Base-by-base conservation (phyloP, 2,888 invertebrate species). In the Zele albiditarsus region DNA sequence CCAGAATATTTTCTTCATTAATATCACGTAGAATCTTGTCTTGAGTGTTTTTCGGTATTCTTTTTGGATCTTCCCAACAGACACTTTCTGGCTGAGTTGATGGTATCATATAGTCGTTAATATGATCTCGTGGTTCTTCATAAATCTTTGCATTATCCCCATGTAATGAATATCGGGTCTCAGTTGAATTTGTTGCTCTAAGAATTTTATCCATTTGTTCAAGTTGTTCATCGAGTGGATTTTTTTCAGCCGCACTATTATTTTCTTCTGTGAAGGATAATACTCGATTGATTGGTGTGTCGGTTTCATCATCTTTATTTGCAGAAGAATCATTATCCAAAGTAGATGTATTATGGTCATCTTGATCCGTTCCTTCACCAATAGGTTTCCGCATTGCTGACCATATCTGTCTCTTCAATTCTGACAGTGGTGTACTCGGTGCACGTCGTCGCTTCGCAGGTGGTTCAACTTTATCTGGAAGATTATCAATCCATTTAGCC, bases 11-110 rank as follows among this genome's bases (percentile, higher is more conserved):
- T 58, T 81, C 76, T 49, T 79, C 73, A 6, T 72, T 71, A 5
- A 42, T 16, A 60, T 60, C 71, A 4, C n/a, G 28, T 28, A 23
- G 3, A 23, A 28, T 16, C 20, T 46, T 65, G 23, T 70, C 42
- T 33, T 63, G 38, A n/a, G 10, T 42, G 6, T 46, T 58, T 69
- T 38, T 58, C 3, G 38, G 4, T 23, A 38, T 20, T 8, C 28
- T 57, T 27, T 57, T 89, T 0, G 91, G 91, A 87, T 94, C 94
- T 82, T 94, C 94, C 95, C 95, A 95, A 0, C 93, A 94, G 0
- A 95, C 92, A 0, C 93, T 93, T 85, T 93, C 93, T 0, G 93
- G 91, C 82, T 95, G 94, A 4, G 91, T 90, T 73, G 90, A 89
- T 78, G 67, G 77, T 49, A 74, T 63, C 16, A 28, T 63, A 77